Conservation (phyloP, 2,113 vertebrate genomes). For the Xenopus laevis region DNA sequence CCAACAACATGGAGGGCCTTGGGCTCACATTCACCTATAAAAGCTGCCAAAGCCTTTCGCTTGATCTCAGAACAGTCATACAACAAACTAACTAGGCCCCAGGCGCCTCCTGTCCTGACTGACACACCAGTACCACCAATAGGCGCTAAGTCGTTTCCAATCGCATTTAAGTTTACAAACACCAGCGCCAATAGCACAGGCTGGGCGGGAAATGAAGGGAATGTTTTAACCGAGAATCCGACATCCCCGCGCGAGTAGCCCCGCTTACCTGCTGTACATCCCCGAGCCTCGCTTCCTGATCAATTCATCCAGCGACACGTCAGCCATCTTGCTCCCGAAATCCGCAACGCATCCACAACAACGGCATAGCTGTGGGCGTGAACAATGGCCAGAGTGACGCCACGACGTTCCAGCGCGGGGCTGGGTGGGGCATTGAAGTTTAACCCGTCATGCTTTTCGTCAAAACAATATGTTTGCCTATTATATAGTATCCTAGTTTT, state of each 20-base stretch:
- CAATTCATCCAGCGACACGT: slow-evolving; percentile 90
- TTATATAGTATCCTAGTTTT: too few relatives aligned
- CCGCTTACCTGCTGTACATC: neutral
- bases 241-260: slow-evolving; percentile 26
- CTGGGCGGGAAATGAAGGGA: neutral
- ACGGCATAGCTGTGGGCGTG: neutral
- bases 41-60: too few relatives aligned
- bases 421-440: neutral
- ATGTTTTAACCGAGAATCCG: fast-evolving
- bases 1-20: too few relatives aligned
- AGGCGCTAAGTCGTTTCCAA: neutral
- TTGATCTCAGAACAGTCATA: too few relatives aligned
- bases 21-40: too few relatives aligned
- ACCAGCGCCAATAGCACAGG: neutral
- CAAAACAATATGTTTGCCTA: neutral
- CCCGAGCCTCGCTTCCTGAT: slow-evolving; percentile 82
- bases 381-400: neutral
- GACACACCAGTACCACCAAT: neutral
- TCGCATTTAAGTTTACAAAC: fast-evolving
- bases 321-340: slow-evolving; percentile 79
- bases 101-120: neutral
- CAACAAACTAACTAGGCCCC: neutral
- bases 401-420: neutral
- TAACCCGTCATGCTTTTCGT: slow-evolving; percentile 14
- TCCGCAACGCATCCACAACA: neutral